These are phyloP conservation scores for Bos javanicus DNA, from an alignment of 2,113 vertebrate species.

Conservation along the genomic window DNA sequence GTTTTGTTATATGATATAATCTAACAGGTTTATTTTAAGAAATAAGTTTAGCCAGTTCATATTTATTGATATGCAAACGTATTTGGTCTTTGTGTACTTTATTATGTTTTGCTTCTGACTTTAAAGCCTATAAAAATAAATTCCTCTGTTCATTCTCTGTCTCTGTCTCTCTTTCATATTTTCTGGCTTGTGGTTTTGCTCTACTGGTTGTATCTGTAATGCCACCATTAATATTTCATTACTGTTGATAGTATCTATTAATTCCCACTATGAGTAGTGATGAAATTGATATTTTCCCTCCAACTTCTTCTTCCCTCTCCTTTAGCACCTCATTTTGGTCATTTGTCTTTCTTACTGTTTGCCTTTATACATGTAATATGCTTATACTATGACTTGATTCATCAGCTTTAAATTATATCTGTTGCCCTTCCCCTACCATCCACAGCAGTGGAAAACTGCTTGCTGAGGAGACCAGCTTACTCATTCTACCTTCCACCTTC, in stretches of 20 bases:
- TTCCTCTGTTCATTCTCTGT: background rate
- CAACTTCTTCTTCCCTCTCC: background rate
- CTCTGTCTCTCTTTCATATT: background rate
- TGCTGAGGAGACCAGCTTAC: background rate
- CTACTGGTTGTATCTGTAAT: background rate
- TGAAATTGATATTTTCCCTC: background rate
- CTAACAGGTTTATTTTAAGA: conserved; percentile 2
- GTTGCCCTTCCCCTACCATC: background rate
- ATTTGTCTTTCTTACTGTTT: background rate
- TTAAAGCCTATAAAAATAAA: background rate
- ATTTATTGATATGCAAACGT: background rate
- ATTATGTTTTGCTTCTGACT: background rate
- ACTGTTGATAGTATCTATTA: background rate
- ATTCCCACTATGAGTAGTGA: background rate
- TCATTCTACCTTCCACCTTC: background rate
- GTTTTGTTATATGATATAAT: background rate
- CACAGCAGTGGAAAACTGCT: background rate
- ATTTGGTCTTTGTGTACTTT: background rate
- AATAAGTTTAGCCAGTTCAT: background rate
- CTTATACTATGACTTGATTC: background rate
- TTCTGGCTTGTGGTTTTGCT: background rate
- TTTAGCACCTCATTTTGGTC: background rate
- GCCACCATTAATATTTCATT: background rate
- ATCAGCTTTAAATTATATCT: background rate
- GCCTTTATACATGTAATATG: background rate